Evolutionary conservation across 2,113 vertebrate genomes (phyloP).

Genomic region (Isichthys henryi): DNA sequence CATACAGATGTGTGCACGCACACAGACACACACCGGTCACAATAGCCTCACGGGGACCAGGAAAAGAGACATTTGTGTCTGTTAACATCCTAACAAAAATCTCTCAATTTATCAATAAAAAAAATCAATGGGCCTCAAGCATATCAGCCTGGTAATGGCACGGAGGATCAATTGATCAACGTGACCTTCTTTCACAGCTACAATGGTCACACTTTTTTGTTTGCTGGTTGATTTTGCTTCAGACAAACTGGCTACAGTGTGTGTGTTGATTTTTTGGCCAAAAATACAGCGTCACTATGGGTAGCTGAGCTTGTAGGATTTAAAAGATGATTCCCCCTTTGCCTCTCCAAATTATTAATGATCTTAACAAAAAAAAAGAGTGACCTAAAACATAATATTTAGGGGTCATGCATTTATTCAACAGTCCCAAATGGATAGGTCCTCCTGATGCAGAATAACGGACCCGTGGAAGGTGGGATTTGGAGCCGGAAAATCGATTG

Average conservation of each 20-base stretch:
- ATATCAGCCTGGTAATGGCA: constrained; percentile 27
- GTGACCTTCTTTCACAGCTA: constrained; percentile 32
- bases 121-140: constrained; percentile 18
- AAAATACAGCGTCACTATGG: background rate
- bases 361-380: background rate
- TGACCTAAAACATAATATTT: background rate
- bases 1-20: constrained; percentile 8
- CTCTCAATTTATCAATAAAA: constrained; percentile 38
- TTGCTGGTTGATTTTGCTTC: background rate
- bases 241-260: background rate
- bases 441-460: background rate
- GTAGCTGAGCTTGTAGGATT: background rate
- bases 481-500: constrained; percentile 9
- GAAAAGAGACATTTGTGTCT: constrained; percentile 20
- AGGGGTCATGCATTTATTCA: constrained; percentile 13
- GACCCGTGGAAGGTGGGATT: background rate
- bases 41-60: constrained; percentile 12
- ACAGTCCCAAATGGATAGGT: constrained; percentile 1
- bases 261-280: background rate
- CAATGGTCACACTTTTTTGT: background rate
- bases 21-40: constrained; percentile 7
- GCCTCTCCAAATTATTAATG: background rate
- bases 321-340: background rate
- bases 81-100: constrained; percentile 8
- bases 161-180: constrained; percentile 39